A percentile compares a stretch with the other conserved stretches of the same genome.
These are phyloP conservation scores for Verasper variegatus DNA, from an alignment of 2,113 vertebrate species.

Conservation along the genomic window DNA sequence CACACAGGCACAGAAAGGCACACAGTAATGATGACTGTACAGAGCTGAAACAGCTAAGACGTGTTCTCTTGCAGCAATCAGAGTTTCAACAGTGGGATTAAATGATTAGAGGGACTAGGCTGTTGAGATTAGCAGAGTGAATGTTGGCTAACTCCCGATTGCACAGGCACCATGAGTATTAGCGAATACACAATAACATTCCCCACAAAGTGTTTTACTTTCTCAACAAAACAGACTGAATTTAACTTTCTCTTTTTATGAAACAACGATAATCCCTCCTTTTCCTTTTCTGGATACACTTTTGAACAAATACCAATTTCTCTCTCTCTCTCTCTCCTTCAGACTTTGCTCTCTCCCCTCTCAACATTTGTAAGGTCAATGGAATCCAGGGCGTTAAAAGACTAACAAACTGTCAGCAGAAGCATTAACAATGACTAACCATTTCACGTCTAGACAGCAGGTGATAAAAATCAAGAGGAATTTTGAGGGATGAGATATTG, in stretches of 20 bases:
- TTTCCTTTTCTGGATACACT: too few species aligned
- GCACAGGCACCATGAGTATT: not conserved
- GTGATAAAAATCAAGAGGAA: too few species aligned
- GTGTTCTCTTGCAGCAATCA: constrained; percentile 35
- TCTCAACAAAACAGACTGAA: not conserved
- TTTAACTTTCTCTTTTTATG: not conserved
- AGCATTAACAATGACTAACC: too few species aligned
- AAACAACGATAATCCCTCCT: too few species aligned
- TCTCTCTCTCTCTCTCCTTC: too few species aligned
- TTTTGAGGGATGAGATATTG: too few species aligned
- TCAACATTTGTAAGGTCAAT: too few species aligned
- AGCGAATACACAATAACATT: not conserved
- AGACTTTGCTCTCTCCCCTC: too few species aligned
- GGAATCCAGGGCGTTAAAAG: too few species aligned
- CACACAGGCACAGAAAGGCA: not conserved
- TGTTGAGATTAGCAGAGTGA: constrained; percentile 33
- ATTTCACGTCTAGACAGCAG: too few species aligned
- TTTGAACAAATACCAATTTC: too few species aligned
- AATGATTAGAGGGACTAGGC: constrained; percentile 59
- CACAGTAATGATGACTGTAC: constrained; percentile 6
- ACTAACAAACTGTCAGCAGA: too few species aligned
- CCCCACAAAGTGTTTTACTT: not conserved
- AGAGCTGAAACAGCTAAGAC: constrained; percentile 14
- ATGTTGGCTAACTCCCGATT: not conserved
- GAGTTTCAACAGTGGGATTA: constrained; percentile 57